These are phyloP conservation scores for Actinostola sp. DNA, from an alignment of 92 coral and sea anemone genomes.

Conservation along the genomic window DNA sequence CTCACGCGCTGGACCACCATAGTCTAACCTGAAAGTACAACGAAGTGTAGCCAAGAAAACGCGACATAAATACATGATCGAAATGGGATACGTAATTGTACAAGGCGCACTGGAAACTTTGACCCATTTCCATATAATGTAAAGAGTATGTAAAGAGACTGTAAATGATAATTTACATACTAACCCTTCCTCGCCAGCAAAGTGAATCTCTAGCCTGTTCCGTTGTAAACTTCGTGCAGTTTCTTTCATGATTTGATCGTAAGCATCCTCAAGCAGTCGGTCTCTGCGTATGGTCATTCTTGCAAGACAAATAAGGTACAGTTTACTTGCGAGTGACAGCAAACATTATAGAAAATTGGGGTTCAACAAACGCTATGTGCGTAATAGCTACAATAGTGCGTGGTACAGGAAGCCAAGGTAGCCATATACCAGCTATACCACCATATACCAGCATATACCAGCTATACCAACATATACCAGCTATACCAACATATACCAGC, in stretches of 20 bases:
- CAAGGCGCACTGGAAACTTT: not conserved
- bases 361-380: too few relatives aligned
- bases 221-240: constrained; percentile 84
- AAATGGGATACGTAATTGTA: not conserved
- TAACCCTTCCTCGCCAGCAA: constrained; percentile 99
- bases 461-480: too few relatives aligned
- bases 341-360: not conserved
- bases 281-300: constrained; percentile 91
- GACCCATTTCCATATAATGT: too few relatives aligned
- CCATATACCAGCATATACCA: not conserved
- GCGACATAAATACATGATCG: not conserved
- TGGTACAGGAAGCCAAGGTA: too few relatives aligned
- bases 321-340: not conserved
- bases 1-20: constrained; percentile 98
- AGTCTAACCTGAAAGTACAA: constrained; percentile 76
- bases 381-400: not conserved
- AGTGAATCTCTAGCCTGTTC: constrained; percentile 89
- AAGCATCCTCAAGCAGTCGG: constrained; percentile 94
- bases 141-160: too few relatives aligned
- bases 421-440: too few relatives aligned
- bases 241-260: constrained; percentile 98
- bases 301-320: too few relatives aligned
- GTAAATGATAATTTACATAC: too few relatives aligned
- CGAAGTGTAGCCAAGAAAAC: not conserved
- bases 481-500: too few relatives aligned